Conservation (phyloP, 2,797 vertebrate species). For the Lacerta bilineata region DNA sequence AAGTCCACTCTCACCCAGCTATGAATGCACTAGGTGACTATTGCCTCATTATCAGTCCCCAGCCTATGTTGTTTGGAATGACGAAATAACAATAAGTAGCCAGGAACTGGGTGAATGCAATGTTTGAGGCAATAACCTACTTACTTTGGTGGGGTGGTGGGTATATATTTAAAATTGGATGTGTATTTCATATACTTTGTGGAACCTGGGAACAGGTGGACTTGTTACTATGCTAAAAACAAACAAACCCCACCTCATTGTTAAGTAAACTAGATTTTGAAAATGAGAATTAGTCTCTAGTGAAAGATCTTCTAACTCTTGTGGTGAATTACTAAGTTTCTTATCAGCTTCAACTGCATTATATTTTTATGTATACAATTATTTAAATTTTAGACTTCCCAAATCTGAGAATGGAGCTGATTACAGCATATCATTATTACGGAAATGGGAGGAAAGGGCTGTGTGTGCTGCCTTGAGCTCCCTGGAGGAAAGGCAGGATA, state of each 20-base stretch:
- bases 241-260: background rate
- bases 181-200: background rate
- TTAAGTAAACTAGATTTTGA: background rate
- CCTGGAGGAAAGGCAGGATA: background rate
- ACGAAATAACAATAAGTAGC: background rate
- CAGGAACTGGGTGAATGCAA: background rate
- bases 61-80: background rate
- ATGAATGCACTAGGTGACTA: background rate
- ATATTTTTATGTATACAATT: background rate
- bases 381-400: background rate
- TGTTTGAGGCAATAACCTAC: background rate
- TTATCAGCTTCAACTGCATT: background rate
- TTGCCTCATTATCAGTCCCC: background rate
- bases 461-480: background rate
- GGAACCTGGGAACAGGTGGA: background rate
- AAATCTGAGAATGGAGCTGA: background rate
- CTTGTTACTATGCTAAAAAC: background rate
- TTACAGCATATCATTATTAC: background rate
- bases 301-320: background rate
- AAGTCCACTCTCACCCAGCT: background rate
- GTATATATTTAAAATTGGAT: background rate
- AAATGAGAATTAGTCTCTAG: background rate
- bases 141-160: background rate
- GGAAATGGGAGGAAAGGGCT: background rate
- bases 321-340: background rate